Base-by-base conservation (phyloP, 1,140 invertebrate species). In the Drosophila kohkoa region DNA sequence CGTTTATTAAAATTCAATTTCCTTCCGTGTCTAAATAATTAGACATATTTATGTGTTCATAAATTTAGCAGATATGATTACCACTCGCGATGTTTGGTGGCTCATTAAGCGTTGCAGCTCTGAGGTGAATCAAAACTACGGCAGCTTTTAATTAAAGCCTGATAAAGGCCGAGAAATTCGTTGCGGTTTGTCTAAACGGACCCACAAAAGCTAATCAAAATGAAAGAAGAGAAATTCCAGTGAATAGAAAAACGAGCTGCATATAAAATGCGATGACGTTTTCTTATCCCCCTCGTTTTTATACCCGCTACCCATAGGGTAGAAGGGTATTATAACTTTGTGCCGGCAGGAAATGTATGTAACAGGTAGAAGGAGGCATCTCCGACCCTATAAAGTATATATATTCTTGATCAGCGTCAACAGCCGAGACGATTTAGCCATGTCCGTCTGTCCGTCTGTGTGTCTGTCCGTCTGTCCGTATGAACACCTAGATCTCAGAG, bases 11-110 rank as follows among this genome's bases (percentile, higher is more conserved):
- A 64, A 69, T 80, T 66, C 32, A 75, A 77, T 35, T 6, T 15
- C 28, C 30, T 65, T 35, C 63, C 59, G 71, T 67, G 49, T 72
- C 82, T 66, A 88, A 87, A 88, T 88, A 87, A 87, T 87, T 82
- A 71, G 83, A 87, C 82, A 87, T 87, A 82, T 87, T 87, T 87
- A 87, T 87, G 82, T 74, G 83, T 77, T 79, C 82, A 88, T 87
- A 87, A 88, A 87, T 87, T 69, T 74, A 10, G 15, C 48, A 74
- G 83, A 88, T 87, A 88, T 85, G 79, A 87, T 79, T 71, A 58
- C 43, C 63, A 20, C n/a, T 55, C 60, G 51, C 0, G 35, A 38
- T 49, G 13, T 59, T 30, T 51, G 63, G 38, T 15, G 41, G 38
- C 45, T 48, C 70, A 82, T 76, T 63, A 85, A 68, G 78, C 77